phyloP scores from a whole-genome alignment of 2,888 invertebrate genomes.

The Calameuta pallipes region DNA sequence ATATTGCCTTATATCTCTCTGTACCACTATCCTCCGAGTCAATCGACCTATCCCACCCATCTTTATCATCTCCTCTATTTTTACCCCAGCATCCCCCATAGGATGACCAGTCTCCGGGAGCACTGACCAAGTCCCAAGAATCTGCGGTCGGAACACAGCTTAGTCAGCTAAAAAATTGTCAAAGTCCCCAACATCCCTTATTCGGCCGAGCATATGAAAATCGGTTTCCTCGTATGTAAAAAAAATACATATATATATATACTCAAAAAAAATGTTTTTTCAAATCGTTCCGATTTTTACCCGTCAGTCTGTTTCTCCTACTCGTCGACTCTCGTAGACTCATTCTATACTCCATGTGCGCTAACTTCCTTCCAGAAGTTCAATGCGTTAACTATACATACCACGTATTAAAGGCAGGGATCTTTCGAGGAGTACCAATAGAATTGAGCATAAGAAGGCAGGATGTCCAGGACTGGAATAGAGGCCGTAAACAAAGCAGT shows the following conservation, averaged over 20 bases:
- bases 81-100: not conserved
- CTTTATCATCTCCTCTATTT: not conserved
- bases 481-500: slow-evolving; percentile 23
- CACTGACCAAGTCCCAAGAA: not conserved
- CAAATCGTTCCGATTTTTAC: not conserved
- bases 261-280: not conserved
- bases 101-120: not conserved
- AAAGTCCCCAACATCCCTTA: not conserved
- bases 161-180: not conserved
- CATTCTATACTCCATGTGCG: not conserved
- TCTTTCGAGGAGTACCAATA: not conserved
- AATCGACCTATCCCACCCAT: not conserved
- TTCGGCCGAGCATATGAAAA: not conserved
- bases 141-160: not conserved
- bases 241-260: not conserved
- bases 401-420: not conserved
- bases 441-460: not conserved
- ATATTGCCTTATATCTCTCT: slow-evolving; percentile 29
- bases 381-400: not conserved
- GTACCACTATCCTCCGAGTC: slow-evolving; percentile 11
- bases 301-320: not conserved
- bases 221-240: not conserved
- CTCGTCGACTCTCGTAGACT: not conserved
- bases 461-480: slow-evolving; percentile 15
- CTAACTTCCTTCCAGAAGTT: not conserved